Evolutionary conservation across 1,140 invertebrate genomes (phyloP).

Genomic region (Reticulitermes speratus): DNA sequence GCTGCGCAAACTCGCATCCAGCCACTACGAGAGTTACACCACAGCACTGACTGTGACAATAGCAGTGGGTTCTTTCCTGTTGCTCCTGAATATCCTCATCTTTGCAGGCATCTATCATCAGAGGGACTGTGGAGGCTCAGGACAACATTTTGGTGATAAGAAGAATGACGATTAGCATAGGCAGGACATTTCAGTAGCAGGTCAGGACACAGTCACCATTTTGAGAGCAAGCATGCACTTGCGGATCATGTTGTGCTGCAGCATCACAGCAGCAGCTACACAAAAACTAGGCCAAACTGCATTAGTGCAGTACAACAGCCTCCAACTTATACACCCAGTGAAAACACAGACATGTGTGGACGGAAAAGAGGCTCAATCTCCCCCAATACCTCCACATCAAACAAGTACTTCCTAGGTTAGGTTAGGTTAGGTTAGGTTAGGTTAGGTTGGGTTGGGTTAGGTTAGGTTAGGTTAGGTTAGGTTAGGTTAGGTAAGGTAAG

Average conservation of each 20-base stretch:
- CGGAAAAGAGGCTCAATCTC: too few relatives aligned
- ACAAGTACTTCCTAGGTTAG: slow-evolving; percentile 29
- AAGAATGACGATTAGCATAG: slow-evolving; percentile 66
- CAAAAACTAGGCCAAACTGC: slow-evolving; percentile 41
- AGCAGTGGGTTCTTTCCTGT: slow-evolving; percentile 82
- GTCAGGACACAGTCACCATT: slow-evolving; percentile 54
- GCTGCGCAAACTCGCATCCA: slow-evolving; percentile 69
- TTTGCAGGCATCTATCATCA: slow-evolving; percentile 94
- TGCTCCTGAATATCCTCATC: slow-evolving; percentile 89
- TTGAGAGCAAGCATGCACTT: slow-evolving; percentile 56
- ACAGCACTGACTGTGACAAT: slow-evolving; percentile 90
- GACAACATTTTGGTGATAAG: slow-evolving; percentile 57
- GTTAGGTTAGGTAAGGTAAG: too few relatives aligned
- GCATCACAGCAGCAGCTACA: slow-evolving; percentile 50
- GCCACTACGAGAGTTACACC: slow-evolving; percentile 82
- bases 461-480: too few relatives aligned
- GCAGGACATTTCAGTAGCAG: slow-evolving; percentile 60
- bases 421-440: too few relatives aligned
- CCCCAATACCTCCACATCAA: slow-evolving; percentile 36
- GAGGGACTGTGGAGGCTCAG: slow-evolving; percentile 61
- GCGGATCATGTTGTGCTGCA: slow-evolving; percentile 50
- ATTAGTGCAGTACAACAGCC: slow-evolving; percentile 53
- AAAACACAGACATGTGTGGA: slow-evolving; percentile 37
- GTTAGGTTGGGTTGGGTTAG: too few relatives aligned
- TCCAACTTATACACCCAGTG: slow-evolving; percentile 45